phyloP scores from a whole-genome alignment of 2,888 invertebrate species.

The Glyphotaelius pellucidus region DNA sequence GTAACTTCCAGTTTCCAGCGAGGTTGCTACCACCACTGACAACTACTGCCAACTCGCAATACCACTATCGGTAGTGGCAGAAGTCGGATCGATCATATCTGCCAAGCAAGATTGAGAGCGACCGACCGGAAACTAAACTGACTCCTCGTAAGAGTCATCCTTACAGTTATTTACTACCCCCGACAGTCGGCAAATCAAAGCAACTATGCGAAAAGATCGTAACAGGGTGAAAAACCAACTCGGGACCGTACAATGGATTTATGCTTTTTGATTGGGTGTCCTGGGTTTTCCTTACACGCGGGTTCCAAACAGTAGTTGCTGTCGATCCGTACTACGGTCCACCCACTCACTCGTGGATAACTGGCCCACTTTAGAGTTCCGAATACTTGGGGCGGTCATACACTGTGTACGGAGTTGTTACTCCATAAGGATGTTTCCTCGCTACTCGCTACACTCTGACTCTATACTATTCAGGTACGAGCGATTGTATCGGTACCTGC shows the following conservation, averaged over 20 bases:
- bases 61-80: background rate
- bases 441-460: background rate
- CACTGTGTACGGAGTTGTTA: slow-evolving; percentile 17
- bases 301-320: background rate
- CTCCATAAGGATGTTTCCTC: slow-evolving; percentile 11
- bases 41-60: background rate
- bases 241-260: background rate
- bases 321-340: slow-evolving; percentile 27
- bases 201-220: background rate
- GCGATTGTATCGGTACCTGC: background rate
- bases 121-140: slow-evolving; percentile 48
- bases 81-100: slow-evolving; percentile 47
- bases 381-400: slow-evolving; percentile 50
- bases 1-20: slow-evolving; percentile 15
- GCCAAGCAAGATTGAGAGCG: slow-evolving; percentile 27
- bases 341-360: slow-evolving; percentile 43
- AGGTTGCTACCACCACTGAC: background rate
- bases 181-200: background rate
- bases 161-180: slow-evolving; percentile 34
- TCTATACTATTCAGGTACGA: background rate
- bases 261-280: slow-evolving; percentile 32
- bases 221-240: background rate
- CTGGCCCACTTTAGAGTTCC: slow-evolving; percentile 58
- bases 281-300: slow-evolving; percentile 10
- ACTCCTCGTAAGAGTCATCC: slow-evolving; percentile 31